A percentile compares a stretch with the other conserved stretches of the same genome.
Evolutionary conservation across 1,140 invertebrate genomes (phyloP).

Genomic region (Cephus cinctus): DNA sequence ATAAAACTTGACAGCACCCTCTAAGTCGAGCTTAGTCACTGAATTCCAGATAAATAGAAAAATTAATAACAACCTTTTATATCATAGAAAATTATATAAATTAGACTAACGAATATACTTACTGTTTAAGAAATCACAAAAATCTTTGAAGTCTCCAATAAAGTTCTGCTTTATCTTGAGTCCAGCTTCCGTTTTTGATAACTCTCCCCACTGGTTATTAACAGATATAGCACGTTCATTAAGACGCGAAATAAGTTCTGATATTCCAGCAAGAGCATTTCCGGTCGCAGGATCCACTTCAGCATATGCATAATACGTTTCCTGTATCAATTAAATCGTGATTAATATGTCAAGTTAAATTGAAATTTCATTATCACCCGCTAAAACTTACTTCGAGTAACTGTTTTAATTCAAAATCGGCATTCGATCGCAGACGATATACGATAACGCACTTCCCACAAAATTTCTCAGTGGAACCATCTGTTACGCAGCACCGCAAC

Average conservation of each 20-base stretch:
- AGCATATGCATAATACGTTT: constrained; percentile 44
- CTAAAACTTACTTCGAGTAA: constrained; percentile 53
- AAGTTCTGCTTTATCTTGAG: constrained; percentile 55
- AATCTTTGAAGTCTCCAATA: constrained; percentile 58
- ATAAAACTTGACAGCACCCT: constrained; percentile 58
- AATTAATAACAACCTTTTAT: constrained; percentile 3
- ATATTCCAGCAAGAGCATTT: constrained; percentile 47
- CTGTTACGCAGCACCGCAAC: constrained; percentile 54
- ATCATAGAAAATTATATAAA: too few species aligned
- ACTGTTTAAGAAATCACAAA: constrained; percentile 58
- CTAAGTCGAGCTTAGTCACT: constrained; percentile 64
- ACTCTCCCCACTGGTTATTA: constrained; percentile 58
- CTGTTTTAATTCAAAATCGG: constrained; percentile 55
- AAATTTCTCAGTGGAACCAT: constrained; percentile 52
- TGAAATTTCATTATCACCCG: not conserved
- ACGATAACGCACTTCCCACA: constrained; percentile 57
- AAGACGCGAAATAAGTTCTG: constrained; percentile 52
- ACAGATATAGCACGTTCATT: constrained; percentile 48
- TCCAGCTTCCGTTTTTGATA: constrained; percentile 52
- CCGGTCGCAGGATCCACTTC: constrained; percentile 40
- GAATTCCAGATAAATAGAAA: constrained; percentile 22
- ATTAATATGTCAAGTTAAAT: constrained; percentile 10
- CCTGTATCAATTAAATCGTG: constrained; percentile 45
- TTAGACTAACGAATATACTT: too few species aligned
- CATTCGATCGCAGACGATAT: constrained; percentile 53